Conservation (phyloP, 1,140 invertebrate species). For the Onthophagus taurus region DNA sequence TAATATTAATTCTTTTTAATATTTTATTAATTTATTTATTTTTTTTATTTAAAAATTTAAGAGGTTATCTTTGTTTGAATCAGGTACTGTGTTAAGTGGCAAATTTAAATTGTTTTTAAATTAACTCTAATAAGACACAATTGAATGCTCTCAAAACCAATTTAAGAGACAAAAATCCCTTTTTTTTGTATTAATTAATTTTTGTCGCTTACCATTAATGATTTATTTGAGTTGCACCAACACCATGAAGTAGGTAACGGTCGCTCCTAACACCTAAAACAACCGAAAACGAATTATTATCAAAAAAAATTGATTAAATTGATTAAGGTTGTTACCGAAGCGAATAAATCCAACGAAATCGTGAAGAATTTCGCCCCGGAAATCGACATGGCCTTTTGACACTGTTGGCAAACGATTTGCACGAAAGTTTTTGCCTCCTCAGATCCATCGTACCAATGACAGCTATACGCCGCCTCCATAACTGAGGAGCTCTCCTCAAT, state of each 20-base stretch:
- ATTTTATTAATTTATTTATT: no score
- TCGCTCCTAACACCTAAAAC: conserved; percentile 70
- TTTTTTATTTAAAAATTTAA: no score
- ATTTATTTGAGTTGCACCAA: conserved; percentile 72
- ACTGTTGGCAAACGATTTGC: conserved; percentile 82
- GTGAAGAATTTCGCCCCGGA: conserved; percentile 82
- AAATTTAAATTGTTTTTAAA: no score
- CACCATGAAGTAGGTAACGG: conserved; percentile 86
- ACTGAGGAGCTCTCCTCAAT: conserved; percentile 85
- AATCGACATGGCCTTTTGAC: conserved; percentile 77
- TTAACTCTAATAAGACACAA: no score
- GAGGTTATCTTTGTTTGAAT: no score
- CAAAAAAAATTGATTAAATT: not conserved
- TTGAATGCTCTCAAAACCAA: no score
- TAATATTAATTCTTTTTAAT: no score
- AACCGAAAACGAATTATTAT: not conserved
- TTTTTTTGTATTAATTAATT: no score
- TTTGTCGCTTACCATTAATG: no score
- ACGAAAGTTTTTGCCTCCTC: conserved; percentile 82
- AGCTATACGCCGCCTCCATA: conserved; percentile 80
- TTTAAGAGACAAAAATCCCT: no score
- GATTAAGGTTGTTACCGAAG: conserved; percentile 54
- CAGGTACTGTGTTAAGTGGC: no score
- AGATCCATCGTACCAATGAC: conserved; percentile 79
- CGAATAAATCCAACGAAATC: conserved; percentile 74